These are phyloP conservation scores for Sebastes itinus DNA, from an alignment of 2,797 vertebrate species.

Conservation along the genomic window DNA sequence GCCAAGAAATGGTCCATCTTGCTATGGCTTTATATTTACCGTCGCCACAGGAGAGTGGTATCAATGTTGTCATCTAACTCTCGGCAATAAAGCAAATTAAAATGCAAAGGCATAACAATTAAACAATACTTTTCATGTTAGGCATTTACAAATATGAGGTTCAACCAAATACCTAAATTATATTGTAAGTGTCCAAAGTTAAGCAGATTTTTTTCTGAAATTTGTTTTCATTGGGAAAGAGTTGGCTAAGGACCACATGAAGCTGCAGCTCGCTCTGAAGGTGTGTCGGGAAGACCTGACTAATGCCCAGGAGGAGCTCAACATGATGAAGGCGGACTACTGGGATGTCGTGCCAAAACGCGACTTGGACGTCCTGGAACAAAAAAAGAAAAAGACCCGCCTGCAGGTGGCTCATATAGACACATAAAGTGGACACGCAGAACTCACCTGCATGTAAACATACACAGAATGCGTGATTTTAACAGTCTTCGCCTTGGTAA, in stretches of 20 bases:
- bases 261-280: conserved; percentile 83
- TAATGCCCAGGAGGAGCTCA: conserved; percentile 83
- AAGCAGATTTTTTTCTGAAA: background rate
- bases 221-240: conserved; percentile 41
- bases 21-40: background rate
- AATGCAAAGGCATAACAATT: background rate
- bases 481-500: background rate
- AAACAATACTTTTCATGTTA: background rate
- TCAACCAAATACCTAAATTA: background rate
- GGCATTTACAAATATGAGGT: background rate
- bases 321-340: conserved; percentile 81
- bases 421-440: background rate
- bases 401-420: conserved; percentile 74
- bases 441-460: background rate
- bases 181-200: background rate
- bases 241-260: conserved; percentile 78
- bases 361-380: conserved; percentile 83
- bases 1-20: background rate
- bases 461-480: background rate
- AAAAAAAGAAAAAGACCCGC: conserved; percentile 71
- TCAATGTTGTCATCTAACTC: background rate
- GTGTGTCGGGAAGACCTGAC: conserved; percentile 84
- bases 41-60: background rate
- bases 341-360: conserved; percentile 85
- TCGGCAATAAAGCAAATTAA: background rate